Percentiles rank a stretch among this genome's conserved stretches.
Evolutionary conservation across 2,888 invertebrate genomes (phyloP).

Genomic region (Drosophila mettleri): DNA sequence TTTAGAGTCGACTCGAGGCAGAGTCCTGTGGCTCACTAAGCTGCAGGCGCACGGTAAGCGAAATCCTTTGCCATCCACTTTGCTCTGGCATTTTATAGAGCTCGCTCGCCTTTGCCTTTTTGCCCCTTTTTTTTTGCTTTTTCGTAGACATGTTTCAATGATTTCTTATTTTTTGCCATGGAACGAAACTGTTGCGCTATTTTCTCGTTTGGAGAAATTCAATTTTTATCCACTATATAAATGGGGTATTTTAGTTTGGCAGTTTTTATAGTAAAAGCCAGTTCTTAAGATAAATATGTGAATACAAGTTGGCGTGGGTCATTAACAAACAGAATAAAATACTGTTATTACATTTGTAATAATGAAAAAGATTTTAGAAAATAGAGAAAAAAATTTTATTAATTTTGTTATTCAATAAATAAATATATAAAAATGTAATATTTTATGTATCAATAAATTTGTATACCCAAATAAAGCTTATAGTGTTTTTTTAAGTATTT

Average conservation of each 20-base stretch:
- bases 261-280: not conserved
- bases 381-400: too few species aligned
- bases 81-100: constrained; percentile 49
- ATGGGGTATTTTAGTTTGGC: not conserved
- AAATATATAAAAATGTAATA: too few species aligned
- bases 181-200: constrained; percentile 74
- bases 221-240: constrained; percentile 35
- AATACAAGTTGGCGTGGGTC: too few species aligned
- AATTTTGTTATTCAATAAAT: too few species aligned
- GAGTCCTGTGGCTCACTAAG: constrained; percentile 40
- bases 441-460: too few species aligned
- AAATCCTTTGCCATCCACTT: constrained; percentile 70
- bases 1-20: constrained; percentile 40
- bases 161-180: constrained; percentile 76
- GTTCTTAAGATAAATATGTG: too few species aligned
- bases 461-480: too few species aligned
- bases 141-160: constrained; percentile 76
- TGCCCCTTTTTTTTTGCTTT: constrained; percentile 37
- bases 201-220: constrained; percentile 68
- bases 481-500: too few species aligned
- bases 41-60: constrained; percentile 54
- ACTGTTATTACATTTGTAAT: too few species aligned
- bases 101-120: constrained; percentile 19
- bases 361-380: too few species aligned
- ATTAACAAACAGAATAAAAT: too few species aligned